phyloP scores from a whole-genome alignment of 2,888 invertebrate genomes.

The Abscondita cerata region DNA sequence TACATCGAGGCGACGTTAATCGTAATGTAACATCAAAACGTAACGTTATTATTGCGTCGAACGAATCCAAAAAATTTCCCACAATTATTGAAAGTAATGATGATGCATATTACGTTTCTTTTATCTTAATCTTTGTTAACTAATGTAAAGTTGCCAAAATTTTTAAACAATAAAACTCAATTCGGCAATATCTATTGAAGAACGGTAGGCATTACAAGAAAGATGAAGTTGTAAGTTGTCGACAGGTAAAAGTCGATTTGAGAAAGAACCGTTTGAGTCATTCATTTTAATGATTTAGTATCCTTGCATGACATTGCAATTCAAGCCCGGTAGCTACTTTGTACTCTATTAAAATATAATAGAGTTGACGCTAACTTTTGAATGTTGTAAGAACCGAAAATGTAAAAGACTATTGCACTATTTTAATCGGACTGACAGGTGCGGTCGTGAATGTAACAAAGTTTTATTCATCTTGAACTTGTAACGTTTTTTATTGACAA shows the following conservation, averaged over 20 bases:
- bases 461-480: not conserved
- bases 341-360: conserved; percentile 57
- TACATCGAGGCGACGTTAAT: no score
- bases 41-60: no score
- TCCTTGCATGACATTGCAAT: conserved; percentile 53
- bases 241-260: conserved; percentile 34
- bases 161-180: conserved; percentile 17
- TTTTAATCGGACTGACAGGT: conserved; percentile 24
- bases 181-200: conserved; percentile 17
- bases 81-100: conserved; percentile 12
- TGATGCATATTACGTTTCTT: not conserved
- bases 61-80: conserved; percentile 9
- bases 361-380: conserved; percentile 54
- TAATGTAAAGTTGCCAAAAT: conserved; percentile 20
- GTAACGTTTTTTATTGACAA: conserved; percentile 1
- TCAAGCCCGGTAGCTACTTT: conserved; percentile 58
- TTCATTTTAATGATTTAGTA: conserved; percentile 57
- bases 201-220: conserved; percentile 12
- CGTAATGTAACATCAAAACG: no score
- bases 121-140: conserved; percentile 17
- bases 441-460: conserved; percentile 1
- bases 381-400: conserved; percentile 20
- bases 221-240: conserved; percentile 27
- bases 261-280: conserved; percentile 47
- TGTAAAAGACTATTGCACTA: conserved; percentile 26